Evolutionary conservation across 2,888 invertebrate genomes (phyloP), one percentile per base, ranked within the genome.

Genomic region (Automeris io): DNA sequence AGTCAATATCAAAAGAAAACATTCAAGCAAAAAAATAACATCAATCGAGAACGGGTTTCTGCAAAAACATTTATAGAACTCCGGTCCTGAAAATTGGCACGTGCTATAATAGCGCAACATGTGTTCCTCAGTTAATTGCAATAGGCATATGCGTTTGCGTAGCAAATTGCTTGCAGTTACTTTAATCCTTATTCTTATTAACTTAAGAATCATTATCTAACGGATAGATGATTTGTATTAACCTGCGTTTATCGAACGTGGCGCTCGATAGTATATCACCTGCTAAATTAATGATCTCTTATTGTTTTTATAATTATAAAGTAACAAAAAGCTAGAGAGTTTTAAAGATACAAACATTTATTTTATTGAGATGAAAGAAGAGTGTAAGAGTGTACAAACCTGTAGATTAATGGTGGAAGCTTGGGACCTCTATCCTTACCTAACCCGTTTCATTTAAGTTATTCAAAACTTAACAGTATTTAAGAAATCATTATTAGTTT

Each of bases 261-360:
- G 43, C 43, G 45, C 40, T 37, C 39, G 42, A 46, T 45, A 41
- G 44, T 43, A 39, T 43, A 42, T 47, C 58, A 57, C 56, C 57
- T 57, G 57, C 54, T 26, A 40, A 40, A 41, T 44, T 46, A 48
- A 44, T 54, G 43, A 29, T 40, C 22, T 36, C 40, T 44, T 46
- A 50, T 45, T 46, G 47, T 52, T 45, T 47, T 45, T 38, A 46
- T 47, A 46, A 46, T 34, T 9, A 21, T 49, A 38, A 38, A 26
- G 4, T 8, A 11, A 31, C 29, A 9, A 23, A 13, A 37, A 16
- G 22, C 22, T 16, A 31, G n/a, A 16, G 13, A 21, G 22, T 23
- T 34, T 16, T 34, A 23, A 23, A 33, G 22, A 19, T 33, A 34
- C 33, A 22, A n/a, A n/a, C n/a, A n/a, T n/a, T n/a, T n/a, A n/a